Evolutionary conservation across 2,888 invertebrate species (phyloP), one percentile per base, ranked within the genome.

Genomic region (Dasysyrphus tricinctus): DNA sequence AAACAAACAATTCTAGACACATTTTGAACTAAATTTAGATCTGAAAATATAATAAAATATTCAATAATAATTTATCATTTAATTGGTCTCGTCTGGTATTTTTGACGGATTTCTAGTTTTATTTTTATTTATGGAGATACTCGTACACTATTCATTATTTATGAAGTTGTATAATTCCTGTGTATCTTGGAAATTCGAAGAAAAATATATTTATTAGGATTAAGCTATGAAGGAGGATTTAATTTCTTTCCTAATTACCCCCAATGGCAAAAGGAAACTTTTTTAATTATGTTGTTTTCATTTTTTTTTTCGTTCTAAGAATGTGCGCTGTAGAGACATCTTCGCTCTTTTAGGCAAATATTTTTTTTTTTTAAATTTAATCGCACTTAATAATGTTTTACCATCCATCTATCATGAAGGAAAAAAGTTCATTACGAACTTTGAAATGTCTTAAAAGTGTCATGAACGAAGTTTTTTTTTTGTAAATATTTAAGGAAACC

Each of bases 71-170:
- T 39, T 69, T 44, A 67, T 39, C 9, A 19, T 69, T 54, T 69
- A 69, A 69, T 69, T 54, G 24, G 54, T 54, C 39, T 54, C 39
- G 54, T 69, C 51, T 69, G 51, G 39, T 54, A 54, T 69, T 69
- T 69, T 69, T 69, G 54, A 51, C 19, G 69, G n/a, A 2, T 19
- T 51, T 34, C n/a, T 19, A 39, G 16, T 49, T 34, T 9, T 65
- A 24, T 51, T 8, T 51, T n/a, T 51, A 24, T 24, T 3, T 29
- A 8, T 69, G 0, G 11, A 12, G 16, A n/a, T 24, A 32, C n/a
- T n/a, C n/a, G n/a, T n/a, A n/a, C n/a, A n/a, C n/a, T 12, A 29
- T n/a, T 32, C 16, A 8, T n/a, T 19, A 49, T 39, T 12, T 8
- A 34, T 59, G 32, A 32, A 32, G 2, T 6, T 32, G 32, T 32